Percentiles rank a stretch among this genome's conserved stretches.
Conservation (phyloP, 2,797 vertebrate genomes). For the Ceryle rudis region DNA sequence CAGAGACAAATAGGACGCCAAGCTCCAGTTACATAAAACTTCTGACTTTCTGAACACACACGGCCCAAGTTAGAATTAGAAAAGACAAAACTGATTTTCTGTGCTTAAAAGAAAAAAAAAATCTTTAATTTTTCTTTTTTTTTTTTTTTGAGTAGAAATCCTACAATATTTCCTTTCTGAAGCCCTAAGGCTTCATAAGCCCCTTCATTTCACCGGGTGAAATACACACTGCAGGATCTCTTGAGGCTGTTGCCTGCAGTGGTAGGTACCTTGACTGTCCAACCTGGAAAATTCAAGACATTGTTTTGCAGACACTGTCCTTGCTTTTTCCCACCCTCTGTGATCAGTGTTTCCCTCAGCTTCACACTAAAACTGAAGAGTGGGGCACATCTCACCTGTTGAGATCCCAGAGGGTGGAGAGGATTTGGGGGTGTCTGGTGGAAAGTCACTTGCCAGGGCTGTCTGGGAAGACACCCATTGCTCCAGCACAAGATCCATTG, state of each 20-base stretch:
- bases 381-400: not conserved
- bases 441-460: not conserved
- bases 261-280: not conserved
- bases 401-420: not conserved
- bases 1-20: not conserved
- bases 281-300: not conserved
- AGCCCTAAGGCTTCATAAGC: not conserved
- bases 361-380: not conserved
- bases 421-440: not conserved
- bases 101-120: too few relatives aligned
- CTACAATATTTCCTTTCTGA: not conserved
- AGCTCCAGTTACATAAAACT: not conserved
- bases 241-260: not conserved
- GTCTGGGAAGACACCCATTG: not conserved
- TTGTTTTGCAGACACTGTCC: fast-evolving
- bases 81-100: not conserved
- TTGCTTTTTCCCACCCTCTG: fast-evolving
- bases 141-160: not conserved
- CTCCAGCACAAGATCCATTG: not conserved
- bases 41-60: not conserved
- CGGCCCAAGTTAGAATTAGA: not conserved
- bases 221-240: not conserved
- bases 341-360: not conserved
- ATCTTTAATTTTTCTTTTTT: too few relatives aligned
- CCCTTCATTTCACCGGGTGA: not conserved